A percentile compares a stretch with the other conserved stretches of the same genome.
Evolutionary conservation across 2,113 vertebrate genomes (phyloP).

Genomic region (Mustela nigripes): DNA sequence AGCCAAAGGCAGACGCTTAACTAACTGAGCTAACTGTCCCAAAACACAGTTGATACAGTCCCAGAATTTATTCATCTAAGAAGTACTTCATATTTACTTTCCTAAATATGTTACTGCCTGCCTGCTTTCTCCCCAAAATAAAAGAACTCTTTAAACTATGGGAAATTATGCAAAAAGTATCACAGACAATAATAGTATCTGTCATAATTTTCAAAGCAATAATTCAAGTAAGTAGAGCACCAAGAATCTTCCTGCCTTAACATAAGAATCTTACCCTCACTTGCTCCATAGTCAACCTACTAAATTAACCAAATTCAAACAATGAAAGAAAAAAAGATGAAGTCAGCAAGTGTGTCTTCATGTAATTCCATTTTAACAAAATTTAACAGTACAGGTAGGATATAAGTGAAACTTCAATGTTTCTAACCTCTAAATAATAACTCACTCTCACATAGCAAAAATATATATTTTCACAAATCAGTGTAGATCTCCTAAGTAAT

Average conservation of each 20-base stretch:
- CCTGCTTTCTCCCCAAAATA: not conserved
- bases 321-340: not conserved
- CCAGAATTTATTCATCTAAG: not conserved
- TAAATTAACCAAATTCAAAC: constrained; percentile 11
- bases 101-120: not conserved
- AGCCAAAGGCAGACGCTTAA: not conserved
- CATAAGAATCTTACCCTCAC: not conserved
- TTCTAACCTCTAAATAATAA: not conserved
- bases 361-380: not conserved
- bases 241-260: not conserved
- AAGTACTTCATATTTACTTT: not conserved
- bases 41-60: not conserved
- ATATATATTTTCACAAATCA: not conserved
- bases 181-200: not conserved
- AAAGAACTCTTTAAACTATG: not conserved
- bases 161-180: not conserved
- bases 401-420: not conserved
- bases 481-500: not conserved
- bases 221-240: not conserved
- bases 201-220: not conserved
- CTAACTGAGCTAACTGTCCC: not conserved
- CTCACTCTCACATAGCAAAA: not conserved
- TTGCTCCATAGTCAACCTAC: not conserved
- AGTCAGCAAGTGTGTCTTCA: not conserved
- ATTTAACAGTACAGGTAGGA: not conserved